A percentile compares a stretch with the other conserved stretches of the same genome.
Conservation (phyloP, 2,113 vertebrate species). For the Oreocharis arfaki region DNA sequence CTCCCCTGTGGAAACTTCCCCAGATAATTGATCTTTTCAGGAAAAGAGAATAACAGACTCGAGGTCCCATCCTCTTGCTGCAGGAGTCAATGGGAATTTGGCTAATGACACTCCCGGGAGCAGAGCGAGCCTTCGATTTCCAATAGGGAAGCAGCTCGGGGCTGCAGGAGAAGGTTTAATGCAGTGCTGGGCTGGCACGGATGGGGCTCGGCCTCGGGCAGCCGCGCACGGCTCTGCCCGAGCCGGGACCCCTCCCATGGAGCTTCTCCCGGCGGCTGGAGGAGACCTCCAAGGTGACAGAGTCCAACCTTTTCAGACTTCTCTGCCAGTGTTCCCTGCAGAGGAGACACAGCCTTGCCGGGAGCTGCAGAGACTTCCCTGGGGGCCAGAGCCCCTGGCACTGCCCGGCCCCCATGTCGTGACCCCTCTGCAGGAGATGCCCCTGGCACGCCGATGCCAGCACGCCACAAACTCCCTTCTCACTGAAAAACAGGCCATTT, state of each 20-base stretch:
- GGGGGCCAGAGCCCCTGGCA: rapidly evolving
- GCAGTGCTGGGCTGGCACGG: neutral
- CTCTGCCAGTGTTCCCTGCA: neutral
- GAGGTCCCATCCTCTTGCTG: neutral
- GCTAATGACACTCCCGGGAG: neutral
- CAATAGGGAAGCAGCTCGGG: neutral
- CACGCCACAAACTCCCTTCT: neutral
- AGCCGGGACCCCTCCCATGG: rapidly evolving
- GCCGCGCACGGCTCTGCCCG: rapidly evolving
- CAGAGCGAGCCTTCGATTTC: neutral
- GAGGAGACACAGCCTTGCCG: rapidly evolving
- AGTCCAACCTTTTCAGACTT: neutral
- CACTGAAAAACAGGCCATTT: rapidly evolving
- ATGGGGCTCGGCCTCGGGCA: rapidly evolving
- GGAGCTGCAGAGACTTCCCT: neutral
- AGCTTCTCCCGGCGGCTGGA: rapidly evolving
- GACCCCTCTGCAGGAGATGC: neutral
- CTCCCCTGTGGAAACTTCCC: slow-evolving; percentile 14
- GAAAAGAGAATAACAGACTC: slow-evolving; percentile 2
- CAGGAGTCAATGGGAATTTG: neutral
- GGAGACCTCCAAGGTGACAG: too few relatives aligned
- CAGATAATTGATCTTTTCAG: slow-evolving; percentile 41
- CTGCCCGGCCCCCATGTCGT: rapidly evolving
- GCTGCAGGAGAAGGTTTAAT: neutral
- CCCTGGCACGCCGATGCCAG: rapidly evolving